Evolutionary conservation across 2,888 invertebrate genomes (phyloP), one percentile per base, ranked within the genome.

Genomic region (Craniophora ligustri): DNA sequence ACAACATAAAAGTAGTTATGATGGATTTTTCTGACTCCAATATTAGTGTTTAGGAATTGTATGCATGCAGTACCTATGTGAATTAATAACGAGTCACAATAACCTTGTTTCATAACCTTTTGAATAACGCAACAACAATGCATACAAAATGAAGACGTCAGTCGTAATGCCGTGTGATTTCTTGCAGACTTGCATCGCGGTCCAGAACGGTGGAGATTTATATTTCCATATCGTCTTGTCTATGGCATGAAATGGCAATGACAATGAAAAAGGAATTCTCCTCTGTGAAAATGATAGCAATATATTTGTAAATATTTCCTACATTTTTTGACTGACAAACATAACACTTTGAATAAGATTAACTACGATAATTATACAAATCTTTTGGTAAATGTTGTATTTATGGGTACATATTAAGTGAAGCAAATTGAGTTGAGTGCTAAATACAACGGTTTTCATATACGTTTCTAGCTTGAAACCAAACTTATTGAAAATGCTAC

Each of bases 181-280:
- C 34, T 47, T 42, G 42, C 11, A 50, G 36, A 11, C 28, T 16
- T 28, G 8, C 28, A 21, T 28, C 11, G 28, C 21, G 14, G n/a
- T 49, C 16, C 26, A n/a, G 11, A 19, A 14, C 13, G 18, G 41
- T 16, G n/a, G 2, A 21, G 38, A 60, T 58, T 41, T 59, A 18
- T 56, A 56, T 46, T 56, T 46, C n/a, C 55, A 44, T 44, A 56
- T 30, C 14, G 7, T 23, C 28, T 18, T 13, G 14, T 21, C n/a
- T 39, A 16, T 11, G 11, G 19, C 10, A 49, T 26, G 19, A 26
- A 31, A 32, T 57, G 41, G 38, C 31, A 18, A 23, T n/a, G n/a
- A 49, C 16, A 11, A 3, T n/a, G n/a, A n/a, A n/a, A n/a, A n/a
- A n/a, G n/a, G n/a, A n/a, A n/a, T n/a, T n/a, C n/a, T n/a, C n/a